Percentiles rank a stretch among this genome's conserved stretches.
Conservation (phyloP, 2,113 vertebrate genomes). For the Pterocles burchelli region DNA sequence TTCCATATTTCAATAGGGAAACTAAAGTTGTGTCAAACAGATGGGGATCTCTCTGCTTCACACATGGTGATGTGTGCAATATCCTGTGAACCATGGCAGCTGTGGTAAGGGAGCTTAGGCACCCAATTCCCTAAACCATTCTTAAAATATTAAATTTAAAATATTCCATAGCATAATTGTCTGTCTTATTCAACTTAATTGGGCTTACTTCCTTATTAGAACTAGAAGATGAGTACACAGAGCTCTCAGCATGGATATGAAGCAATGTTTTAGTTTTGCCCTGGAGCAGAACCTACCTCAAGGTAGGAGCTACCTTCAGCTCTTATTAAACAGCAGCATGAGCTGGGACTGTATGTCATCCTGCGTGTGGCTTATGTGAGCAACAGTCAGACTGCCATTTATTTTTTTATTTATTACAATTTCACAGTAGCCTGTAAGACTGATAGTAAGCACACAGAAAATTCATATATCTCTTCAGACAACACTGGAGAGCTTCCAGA, state of each 20-base stretch:
- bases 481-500: not conserved
- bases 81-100: not conserved
- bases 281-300: not conserved
- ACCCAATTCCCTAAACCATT: not conserved
- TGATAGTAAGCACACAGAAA: not conserved
- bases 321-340: not conserved
- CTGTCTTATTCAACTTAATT: conserved; percentile 4
- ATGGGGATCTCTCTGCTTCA: rapidly evolving
- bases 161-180: not conserved
- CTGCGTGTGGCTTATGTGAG: not conserved
- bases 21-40: not conserved
- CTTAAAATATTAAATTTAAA: not conserved
- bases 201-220: not conserved
- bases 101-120: not conserved
- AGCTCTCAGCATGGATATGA: not conserved
- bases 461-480: not conserved
- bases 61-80: rapidly evolving
- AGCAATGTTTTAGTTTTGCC: not conserved
- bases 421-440: not conserved
- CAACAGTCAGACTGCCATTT: not conserved
- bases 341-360: not conserved
- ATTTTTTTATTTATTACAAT: not conserved
- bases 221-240: not conserved
- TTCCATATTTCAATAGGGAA: not conserved
- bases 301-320: not conserved